Base-by-base conservation (phyloP, 2,797 vertebrate species). In the Oophaga sylvatica region DNA sequence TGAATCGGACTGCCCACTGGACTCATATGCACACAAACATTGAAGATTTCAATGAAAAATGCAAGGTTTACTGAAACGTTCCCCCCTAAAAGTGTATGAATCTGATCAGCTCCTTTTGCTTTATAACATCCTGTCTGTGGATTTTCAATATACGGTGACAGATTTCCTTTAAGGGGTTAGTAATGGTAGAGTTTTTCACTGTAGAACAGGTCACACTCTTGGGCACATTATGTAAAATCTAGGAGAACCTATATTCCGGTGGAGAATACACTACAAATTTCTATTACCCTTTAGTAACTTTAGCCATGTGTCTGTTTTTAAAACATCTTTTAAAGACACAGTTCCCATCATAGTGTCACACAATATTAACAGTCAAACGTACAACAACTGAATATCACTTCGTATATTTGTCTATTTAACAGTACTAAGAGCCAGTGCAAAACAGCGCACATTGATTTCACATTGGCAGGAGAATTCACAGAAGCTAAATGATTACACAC, bases 391-490 rank as follows among this genome's bases (percentile, higher is more conserved):
- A 93, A 98, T 97, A 97, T 95, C 95, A 91, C 97, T 94, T 96
- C 96, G 97, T 96, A 96, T 98, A 97, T 94, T 96, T 96, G 97
- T 97, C 96, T 98, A 99, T 95, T 94, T 94, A 95, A 95, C 97
- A 98, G 97, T 97, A 96, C 97, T 96, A 95, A 97, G 96, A 97
- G 97, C 96, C 96, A 95, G 95, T 81, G 65, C 78, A 57, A 86
- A 84, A 59, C n/a, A 80, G 31, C 79, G 63, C 84, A 86, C 76
- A 86, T 17, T 35, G 12, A 59, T 35, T 67, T 85, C 73, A 85
- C 65, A 79, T 86, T 68, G 10, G 53, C 81, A 83, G 81, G 81
- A 83, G n/a, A 65, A 81, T 93, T 92, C 93, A 90, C 92, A 57
- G 17, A 80, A 80, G 20, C 59, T 3, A 31, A 59, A 71, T 70